Conservation (phyloP, 2,797 vertebrate genomes). For the Clarias pachynema region DNA sequence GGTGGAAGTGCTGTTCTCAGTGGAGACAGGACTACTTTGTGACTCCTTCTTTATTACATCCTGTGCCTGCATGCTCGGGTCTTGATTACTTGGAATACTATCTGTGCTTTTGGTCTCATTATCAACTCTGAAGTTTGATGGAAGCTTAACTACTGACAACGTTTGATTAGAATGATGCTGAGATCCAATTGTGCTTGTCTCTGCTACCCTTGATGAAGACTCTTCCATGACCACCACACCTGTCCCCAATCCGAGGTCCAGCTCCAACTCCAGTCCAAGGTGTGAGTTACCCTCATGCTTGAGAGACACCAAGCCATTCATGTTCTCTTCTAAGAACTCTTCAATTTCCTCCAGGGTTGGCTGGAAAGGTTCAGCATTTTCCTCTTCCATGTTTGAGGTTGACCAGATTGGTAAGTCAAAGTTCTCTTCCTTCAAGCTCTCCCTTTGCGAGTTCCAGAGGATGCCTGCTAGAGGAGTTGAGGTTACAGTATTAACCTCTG, state of each 20-base stretch:
- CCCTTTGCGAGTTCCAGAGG: constrained; percentile 79
- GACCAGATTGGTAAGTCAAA: constrained; percentile 82
- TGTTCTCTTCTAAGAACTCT: constrained; percentile 96
- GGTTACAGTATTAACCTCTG: constrained; percentile 41
- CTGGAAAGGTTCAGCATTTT: constrained; percentile 83
- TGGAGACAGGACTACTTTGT: constrained; percentile 61
- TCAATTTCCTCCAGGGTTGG: constrained; percentile 96
- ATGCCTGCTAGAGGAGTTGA: constrained; percentile 65
- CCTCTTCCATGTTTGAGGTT: constrained; percentile 79
- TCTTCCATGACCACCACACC: constrained; percentile 60
- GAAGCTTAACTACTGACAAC: constrained; percentile 62
- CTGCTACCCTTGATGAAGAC: constrained; percentile 46
- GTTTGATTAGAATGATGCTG: constrained; percentile 79
- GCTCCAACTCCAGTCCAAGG: constrained; percentile 56
- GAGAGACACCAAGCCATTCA: constrained; percentile 80
- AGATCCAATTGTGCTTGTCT: constrained; percentile 55
- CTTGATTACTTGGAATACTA: constrained; percentile 53
- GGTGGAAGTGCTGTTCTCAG: constrained; percentile 54
- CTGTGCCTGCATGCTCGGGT: constrained; percentile 35
- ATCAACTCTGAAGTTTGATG: constrained; percentile 60
- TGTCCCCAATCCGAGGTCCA: constrained; percentile 69
- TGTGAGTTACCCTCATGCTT: constrained; percentile 77
- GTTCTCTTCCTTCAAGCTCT: constrained; percentile 80
- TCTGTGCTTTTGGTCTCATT: constrained; percentile 73
- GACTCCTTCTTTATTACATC: constrained; percentile 58